Conservation (phyloP, 2,113 vertebrate species). For the Aphyosemion australe region DNA sequence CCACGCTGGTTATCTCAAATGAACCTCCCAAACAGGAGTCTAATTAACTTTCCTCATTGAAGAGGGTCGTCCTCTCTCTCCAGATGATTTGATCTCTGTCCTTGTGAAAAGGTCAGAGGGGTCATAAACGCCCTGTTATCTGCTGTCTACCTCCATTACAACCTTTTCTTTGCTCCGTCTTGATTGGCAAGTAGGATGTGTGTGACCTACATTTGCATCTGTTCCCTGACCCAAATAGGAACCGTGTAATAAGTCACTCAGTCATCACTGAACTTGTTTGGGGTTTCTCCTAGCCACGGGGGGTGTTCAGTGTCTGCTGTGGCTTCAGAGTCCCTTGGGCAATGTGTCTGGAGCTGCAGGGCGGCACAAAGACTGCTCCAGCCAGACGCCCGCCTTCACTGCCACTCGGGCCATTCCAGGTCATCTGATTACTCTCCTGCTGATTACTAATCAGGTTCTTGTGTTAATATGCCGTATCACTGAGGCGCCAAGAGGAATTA, state of each 20-base stretch:
- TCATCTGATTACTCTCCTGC: slow-evolving; percentile 64
- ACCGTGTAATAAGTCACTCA: slow-evolving; percentile 61
- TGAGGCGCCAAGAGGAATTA: slow-evolving; percentile 10
- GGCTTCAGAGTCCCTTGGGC: slow-evolving; percentile 61
- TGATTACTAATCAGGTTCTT: slow-evolving; percentile 55
- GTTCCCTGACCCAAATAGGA: slow-evolving; percentile 77
- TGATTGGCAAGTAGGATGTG: slow-evolving; percentile 76
- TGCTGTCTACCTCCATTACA: slow-evolving; percentile 28
- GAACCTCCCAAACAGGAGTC: slow-evolving; percentile 52
- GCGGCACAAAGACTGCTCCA: slow-evolving; percentile 53
- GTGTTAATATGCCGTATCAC: slow-evolving; percentile 51
- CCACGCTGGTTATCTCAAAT: slow-evolving; percentile 39
- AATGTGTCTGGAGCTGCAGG: slow-evolving; percentile 64
- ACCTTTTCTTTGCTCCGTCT: slow-evolving; percentile 37
- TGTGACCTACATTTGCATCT: slow-evolving; percentile 81
- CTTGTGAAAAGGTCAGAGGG: slow-evolving; percentile 29
- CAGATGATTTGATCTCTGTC: slow-evolving; percentile 40
- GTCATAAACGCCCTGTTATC: neutral
- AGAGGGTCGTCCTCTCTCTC: slow-evolving; percentile 34
- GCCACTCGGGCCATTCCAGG: slow-evolving; percentile 53
- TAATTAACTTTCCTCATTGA: slow-evolving; percentile 61
- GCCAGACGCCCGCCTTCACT: slow-evolving; percentile 23
- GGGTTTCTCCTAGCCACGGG: slow-evolving; percentile 31
- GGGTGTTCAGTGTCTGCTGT: slow-evolving; percentile 29
- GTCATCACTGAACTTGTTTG: slow-evolving; percentile 50